Conservation (phyloP, 2,888 invertebrate species). For the Prosopocoilus inquinatus region DNA sequence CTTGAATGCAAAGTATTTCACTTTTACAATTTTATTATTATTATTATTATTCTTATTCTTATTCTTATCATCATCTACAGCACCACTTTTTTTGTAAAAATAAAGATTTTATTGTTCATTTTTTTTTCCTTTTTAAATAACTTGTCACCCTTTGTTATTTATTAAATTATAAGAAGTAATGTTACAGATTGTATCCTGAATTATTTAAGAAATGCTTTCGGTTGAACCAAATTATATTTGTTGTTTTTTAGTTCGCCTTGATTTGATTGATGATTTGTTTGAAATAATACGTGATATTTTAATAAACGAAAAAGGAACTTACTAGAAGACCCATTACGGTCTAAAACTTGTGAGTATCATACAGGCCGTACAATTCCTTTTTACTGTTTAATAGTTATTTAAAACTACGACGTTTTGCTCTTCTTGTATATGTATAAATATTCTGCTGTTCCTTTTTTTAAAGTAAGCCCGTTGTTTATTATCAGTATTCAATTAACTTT, state of each 20-base stretch:
- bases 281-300: too few relatives aligned
- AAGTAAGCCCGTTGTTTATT: too few relatives aligned
- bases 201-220: not conserved
- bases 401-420: too few relatives aligned
- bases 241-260: not conserved
- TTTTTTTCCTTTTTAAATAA: constrained; percentile 4
- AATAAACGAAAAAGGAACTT: too few relatives aligned
- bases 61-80: constrained; percentile 1
- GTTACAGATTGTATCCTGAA: not conserved
- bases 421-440: too few relatives aligned
- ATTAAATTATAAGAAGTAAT: not conserved
- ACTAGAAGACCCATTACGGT: too few relatives aligned
- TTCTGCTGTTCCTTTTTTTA: too few relatives aligned
- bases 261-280: too few relatives aligned
- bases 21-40: constrained; percentile 2
- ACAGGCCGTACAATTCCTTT: too few relatives aligned
- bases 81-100: constrained; percentile 4
- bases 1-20: constrained; percentile 1
- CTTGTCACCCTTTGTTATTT: not conserved
- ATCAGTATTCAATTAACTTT: too few relatives aligned
- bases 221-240: not conserved
- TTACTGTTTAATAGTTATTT: too few relatives aligned
- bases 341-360: too few relatives aligned
- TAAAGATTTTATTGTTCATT: constrained; percentile 10
- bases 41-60: constrained; percentile 5